These are phyloP conservation scores for Ctenodactylus gundi DNA, from an alignment of 2,113 vertebrate species.

Conservation along the genomic window DNA sequence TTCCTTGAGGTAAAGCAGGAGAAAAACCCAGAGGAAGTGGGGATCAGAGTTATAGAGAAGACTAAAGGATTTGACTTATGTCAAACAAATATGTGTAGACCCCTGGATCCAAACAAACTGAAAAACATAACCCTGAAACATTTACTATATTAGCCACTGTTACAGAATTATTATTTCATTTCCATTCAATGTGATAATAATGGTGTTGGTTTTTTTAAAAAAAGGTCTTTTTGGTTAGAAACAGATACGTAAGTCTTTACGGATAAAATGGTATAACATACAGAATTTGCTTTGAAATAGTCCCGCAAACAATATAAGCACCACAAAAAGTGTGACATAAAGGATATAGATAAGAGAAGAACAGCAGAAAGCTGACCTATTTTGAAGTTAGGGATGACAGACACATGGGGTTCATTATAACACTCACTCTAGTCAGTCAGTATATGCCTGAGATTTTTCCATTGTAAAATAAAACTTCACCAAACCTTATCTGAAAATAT, in stretches of 20 bases:
- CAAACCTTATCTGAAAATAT: constrained; percentile 25
- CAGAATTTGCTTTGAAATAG: constrained; percentile 36
- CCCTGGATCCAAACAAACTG: not conserved
- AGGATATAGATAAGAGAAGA: not conserved
- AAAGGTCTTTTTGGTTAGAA: not conserved
- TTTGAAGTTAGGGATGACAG: not conserved
- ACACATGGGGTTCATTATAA: not conserved
- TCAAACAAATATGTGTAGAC: not conserved
- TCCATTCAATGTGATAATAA: not conserved
- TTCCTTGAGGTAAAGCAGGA: not conserved
- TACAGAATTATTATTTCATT: constrained; percentile 48
- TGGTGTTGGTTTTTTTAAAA: not conserved
- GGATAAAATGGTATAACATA: not conserved
- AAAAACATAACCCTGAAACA: not conserved
- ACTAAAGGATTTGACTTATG: not conserved
- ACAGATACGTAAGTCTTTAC: not conserved
- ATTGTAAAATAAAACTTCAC: constrained; percentile 46
- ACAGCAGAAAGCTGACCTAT: not conserved
- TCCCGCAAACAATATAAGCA: not conserved
- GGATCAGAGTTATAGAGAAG: not conserved
- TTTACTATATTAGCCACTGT: not conserved
- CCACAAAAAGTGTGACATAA: constrained; percentile 2
- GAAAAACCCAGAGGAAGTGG: not conserved
- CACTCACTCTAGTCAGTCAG: not conserved
- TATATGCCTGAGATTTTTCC: constrained; percentile 1